Base-by-base conservation (phyloP, 2,113 vertebrate species). In the Oryzias curvinotus region DNA sequence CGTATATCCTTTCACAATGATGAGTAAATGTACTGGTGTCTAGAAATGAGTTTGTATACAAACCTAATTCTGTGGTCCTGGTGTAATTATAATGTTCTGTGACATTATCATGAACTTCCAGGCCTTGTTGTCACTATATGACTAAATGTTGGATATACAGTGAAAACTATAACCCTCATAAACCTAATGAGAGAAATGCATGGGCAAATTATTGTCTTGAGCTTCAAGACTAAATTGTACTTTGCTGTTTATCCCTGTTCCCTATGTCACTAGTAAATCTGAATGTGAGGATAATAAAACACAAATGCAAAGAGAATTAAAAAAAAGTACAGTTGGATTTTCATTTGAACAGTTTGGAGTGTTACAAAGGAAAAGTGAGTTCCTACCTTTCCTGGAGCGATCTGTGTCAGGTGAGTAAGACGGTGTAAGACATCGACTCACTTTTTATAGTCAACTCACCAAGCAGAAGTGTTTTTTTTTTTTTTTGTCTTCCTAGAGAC, bases 161-260 rank as follows among this genome's bases (percentile, higher is more conserved):
- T 71, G 68, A 65, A 74, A 71, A 62, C 70, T 64, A 86, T 77
- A 73, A 80, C 62, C 61, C 76, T 72, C 60, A 28, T 82, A 75
- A 78, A 73, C 28, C 19, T 76, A 70, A 75, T 75, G 73, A 81
- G 49, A 68, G 52, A 45, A 76, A 55, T 36, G 61, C 55, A 71
- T 1, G 1, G 19, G 57, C 48, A 75, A 79, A 66, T 58, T 46
- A 63, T 28, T 1, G 4, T 49, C 49, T 59, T 14, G 12, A 60
- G 51, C 52, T 58, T 56, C 25, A 57, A 47, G 26, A 51, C 28
- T 28, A 23, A 62, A 61, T 23, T 18, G 10, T 45, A 46, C 13
- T 21, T 42, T 52, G 51, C 52, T 36, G 10, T 36, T 36, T 36
- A 7, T 30, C 7, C 28, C 28, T 30, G 1, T 7, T 36, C 8